Evolutionary conservation across 2,113 vertebrate species (phyloP), one percentile per base, ranked within the genome.

Genomic region (Pseudopodoces humilis): DNA sequence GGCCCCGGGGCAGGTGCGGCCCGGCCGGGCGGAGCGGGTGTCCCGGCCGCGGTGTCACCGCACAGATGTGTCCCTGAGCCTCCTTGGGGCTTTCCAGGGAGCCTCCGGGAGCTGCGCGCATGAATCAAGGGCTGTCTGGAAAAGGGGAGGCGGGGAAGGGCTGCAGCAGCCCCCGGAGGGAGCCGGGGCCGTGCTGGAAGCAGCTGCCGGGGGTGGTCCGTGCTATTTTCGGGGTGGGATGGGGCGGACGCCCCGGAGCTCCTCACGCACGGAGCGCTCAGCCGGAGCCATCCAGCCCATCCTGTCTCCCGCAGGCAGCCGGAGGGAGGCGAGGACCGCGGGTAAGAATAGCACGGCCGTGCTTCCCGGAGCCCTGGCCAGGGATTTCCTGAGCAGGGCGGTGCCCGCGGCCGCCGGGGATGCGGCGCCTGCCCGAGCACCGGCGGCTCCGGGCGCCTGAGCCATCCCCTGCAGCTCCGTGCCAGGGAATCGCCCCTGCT

Each of bases 61-160:
- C 39, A 37, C 93, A 67, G 86, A 64, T 89, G 88, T 72, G 82
- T 60, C 80, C 47, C 4, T 5, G 82, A 88, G 88, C 89, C 3
- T 12, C 13, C 83, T 60, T 75, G 79, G 95, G 95, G 94, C 92
- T 96, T 91, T 79, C 91, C 91, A 77, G 81, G 74, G 94, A 84
- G 44, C 87, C 67, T 72, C 65, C 92, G 4, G 4, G 94, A 78
- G 83, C 89, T 63, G 90, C 1, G 63, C 11, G 53, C 85, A 10
- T 91, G 94, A 95, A 93, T 95, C 94, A 94, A 1, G 9, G 67
- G 76, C 59, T 47, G 92, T n/a, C 92, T 10, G 87, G 85, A 71
- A 71, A 72, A 3, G 13, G 64, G 35, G 86, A 63, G 47, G 16
- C 2, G 37, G 24, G 6, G 35, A 6, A 27, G 22, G 21, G 35